Conservation (phyloP, 2,888 invertebrate species). For the Amblyteles armatorius region DNA sequence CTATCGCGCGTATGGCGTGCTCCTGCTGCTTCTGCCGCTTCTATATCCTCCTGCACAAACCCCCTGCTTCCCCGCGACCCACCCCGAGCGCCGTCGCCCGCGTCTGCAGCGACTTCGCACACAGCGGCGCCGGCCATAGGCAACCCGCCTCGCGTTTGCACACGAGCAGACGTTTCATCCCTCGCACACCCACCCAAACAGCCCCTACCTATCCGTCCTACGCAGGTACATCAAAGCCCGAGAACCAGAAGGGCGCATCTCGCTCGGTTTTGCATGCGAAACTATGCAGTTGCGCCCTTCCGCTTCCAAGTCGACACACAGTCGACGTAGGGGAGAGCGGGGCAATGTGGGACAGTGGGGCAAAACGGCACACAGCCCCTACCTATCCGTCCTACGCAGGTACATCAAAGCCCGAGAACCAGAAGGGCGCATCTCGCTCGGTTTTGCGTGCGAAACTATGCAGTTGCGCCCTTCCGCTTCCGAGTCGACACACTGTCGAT, state of each 20-base stretch:
- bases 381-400: not conserved
- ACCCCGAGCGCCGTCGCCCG: slow-evolving; percentile 22
- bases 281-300: too few relatives aligned
- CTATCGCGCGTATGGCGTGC: slow-evolving; percentile 73
- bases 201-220: not conserved
- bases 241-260: too few relatives aligned
- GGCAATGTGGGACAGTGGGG: too few relatives aligned
- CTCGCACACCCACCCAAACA: not conserved
- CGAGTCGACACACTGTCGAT: not conserved
- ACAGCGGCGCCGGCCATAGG: slow-evolving; percentile 7
- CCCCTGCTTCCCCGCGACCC: slow-evolving; percentile 13
- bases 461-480: too few relatives aligned
- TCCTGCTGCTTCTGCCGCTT: slow-evolving; percentile 14
- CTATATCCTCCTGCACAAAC: slow-evolving; percentile 16
- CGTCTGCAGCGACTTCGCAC: slow-evolving; percentile 35
- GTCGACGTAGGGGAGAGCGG: not conserved
- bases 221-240: too few relatives aligned
- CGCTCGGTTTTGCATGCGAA: too few relatives aligned
- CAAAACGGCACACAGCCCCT: not conserved
- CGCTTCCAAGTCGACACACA: not conserved
- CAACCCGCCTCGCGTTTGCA: not conserved
- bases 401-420: too few relatives aligned
- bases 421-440: too few relatives aligned
- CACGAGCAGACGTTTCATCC: slow-evolving; percentile 3
- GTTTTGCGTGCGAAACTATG: too few relatives aligned